These are phyloP conservation scores for Euphonia xanthogaster DNA, from an alignment of 2,797 vertebrate genomes.

Conservation along the genomic window DNA sequence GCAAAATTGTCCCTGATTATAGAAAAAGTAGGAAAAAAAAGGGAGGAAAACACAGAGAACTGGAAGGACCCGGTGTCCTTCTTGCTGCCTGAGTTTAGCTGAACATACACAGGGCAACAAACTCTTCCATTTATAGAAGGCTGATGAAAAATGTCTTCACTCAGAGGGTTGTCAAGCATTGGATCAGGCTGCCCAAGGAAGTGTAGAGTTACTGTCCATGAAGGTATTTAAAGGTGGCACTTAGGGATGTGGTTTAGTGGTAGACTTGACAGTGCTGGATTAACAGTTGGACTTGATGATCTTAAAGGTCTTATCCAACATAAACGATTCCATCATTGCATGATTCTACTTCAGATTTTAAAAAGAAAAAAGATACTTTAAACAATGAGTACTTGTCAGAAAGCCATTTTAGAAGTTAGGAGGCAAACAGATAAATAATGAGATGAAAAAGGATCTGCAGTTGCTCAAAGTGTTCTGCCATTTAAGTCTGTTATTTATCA, in stretches of 20 bases:
- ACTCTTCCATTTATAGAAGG: background rate
- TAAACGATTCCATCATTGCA: background rate
- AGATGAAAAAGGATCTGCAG: background rate
- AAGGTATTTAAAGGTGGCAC: background rate
- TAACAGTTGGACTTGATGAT: background rate
- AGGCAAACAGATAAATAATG: background rate
- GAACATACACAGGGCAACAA: background rate
- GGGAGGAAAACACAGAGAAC: fast-evolving
- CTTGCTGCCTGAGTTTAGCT: background rate
- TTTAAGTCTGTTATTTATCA: background rate
- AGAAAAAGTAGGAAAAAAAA: background rate
- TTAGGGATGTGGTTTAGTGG: background rate
- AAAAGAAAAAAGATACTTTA: background rate
- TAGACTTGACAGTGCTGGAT: background rate
- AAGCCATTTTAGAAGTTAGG: background rate
- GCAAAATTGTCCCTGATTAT: background rate
- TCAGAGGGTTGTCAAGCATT: background rate
- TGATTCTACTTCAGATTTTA: background rate
- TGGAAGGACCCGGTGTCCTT: fast-evolving
- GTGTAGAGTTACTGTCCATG: too few species aligned
- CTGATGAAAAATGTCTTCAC: background rate
- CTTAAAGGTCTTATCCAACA: background rate
- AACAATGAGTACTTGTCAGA: background rate
- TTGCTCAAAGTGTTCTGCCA: background rate
- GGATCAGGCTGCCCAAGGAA: background rate